Evolutionary conservation across 1,140 invertebrate species (phyloP).

Genomic region (Drosophila pachea): DNA sequence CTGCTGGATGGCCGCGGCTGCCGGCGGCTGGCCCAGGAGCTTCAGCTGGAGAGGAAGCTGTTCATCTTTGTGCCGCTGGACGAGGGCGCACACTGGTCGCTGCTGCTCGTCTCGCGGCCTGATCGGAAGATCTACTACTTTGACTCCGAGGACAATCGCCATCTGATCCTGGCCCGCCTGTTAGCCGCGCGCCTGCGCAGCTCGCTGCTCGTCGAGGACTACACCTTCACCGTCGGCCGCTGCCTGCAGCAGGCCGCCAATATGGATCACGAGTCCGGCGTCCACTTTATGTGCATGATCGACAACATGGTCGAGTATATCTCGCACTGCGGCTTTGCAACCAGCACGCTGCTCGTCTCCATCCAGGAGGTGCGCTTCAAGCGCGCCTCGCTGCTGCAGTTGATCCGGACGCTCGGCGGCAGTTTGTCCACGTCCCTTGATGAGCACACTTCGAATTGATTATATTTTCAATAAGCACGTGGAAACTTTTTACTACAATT

Average conservation of each 20-base stretch:
- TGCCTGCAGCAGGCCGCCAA: slow-evolving; percentile 36
- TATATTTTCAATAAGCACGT: no score
- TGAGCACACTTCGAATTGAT: not conserved
- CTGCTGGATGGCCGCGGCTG: slow-evolving; percentile 5
- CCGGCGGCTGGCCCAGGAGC: not conserved
- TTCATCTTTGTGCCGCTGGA: slow-evolving; percentile 41
- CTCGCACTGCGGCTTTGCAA: slow-evolving; percentile 38
- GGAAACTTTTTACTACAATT: no score
- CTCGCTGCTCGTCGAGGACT: slow-evolving; percentile 17
- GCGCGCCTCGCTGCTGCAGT: slow-evolving; percentile 31
- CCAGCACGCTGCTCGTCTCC: slow-evolving; percentile 41
- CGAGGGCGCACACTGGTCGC: slow-evolving; percentile 37
- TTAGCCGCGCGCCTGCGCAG: slow-evolving; percentile 17
- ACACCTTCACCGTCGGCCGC: slow-evolving; percentile 20
- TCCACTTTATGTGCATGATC: slow-evolving; percentile 49
- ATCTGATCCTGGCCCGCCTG: slow-evolving; percentile 14
- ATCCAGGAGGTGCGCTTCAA: slow-evolving; percentile 28
- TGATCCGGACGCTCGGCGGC: slow-evolving; percentile 40
- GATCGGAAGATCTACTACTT: slow-evolving; percentile 42
- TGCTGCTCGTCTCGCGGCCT: slow-evolving; percentile 42
- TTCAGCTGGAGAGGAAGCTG: slow-evolving; percentile 17
- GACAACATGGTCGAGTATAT: slow-evolving; percentile 41
- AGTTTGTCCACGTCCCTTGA: slow-evolving; percentile 4
- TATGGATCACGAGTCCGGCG: slow-evolving; percentile 14
- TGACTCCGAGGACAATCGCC: slow-evolving; percentile 43